Percentiles rank a stretch among this genome's conserved stretches.
These are phyloP conservation scores for Calypte anna DNA, from an alignment of 2,113 vertebrate species.

Conservation along the genomic window DNA sequence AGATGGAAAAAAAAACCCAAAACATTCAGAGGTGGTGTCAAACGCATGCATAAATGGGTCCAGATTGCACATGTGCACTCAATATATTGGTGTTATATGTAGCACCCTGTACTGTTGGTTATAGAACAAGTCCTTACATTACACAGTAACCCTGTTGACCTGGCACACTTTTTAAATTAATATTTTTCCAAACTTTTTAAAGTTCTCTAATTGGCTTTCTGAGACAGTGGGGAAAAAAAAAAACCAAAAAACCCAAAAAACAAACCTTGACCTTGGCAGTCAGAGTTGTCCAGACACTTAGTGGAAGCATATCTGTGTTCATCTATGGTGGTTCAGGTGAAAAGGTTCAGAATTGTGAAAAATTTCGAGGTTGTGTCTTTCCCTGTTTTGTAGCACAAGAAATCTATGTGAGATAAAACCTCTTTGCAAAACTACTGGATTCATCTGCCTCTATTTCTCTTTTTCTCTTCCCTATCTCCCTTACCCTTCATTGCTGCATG, in stretches of 20 bases:
- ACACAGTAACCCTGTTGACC: background rate
- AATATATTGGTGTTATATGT: background rate
- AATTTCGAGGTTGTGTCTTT: background rate
- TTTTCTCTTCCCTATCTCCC: background rate
- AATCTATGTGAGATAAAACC: background rate
- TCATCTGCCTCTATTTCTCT: background rate
- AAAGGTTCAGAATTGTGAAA: background rate
- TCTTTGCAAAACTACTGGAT: background rate
- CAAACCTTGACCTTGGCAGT: background rate
- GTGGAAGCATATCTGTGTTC: background rate
- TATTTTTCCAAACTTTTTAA: background rate
- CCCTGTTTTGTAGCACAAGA: background rate
- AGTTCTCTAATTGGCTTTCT: background rate
- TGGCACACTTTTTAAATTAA: background rate
- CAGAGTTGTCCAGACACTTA: background rate
- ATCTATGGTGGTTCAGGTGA: background rate
- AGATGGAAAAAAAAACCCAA: background rate
- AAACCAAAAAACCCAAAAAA: too few species aligned
- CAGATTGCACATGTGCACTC: background rate
- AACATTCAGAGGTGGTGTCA: background rate
- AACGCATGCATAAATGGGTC: background rate
- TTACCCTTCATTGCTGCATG: background rate
- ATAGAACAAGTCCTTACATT: background rate
- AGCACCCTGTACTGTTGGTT: constrained; percentile 11
- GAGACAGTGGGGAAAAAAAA: background rate